A percentile compares a stretch with the other conserved stretches of the same genome.
These are phyloP conservation scores for Paguma larvata DNA, from an alignment of 2,797 vertebrate genomes.

Conservation along the genomic window DNA sequence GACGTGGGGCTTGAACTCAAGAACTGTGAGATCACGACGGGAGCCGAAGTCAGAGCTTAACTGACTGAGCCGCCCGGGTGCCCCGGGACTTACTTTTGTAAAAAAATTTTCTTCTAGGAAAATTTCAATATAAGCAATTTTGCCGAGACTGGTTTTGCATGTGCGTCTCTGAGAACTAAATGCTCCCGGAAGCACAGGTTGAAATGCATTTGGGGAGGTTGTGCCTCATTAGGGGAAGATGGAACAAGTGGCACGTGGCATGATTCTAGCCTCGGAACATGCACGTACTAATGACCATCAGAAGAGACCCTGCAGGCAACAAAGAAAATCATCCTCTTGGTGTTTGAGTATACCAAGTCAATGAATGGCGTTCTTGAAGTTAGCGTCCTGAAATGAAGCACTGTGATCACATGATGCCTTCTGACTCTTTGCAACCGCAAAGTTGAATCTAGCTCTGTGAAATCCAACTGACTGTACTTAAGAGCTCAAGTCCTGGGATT, in stretches of 20 bases:
- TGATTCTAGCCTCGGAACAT: background rate
- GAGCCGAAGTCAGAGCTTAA: too few species aligned
- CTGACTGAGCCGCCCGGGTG: too few species aligned
- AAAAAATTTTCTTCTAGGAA: background rate
- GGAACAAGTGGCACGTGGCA: background rate
- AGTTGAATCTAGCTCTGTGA: background rate
- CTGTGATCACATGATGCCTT: background rate
- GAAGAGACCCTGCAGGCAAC: background rate
- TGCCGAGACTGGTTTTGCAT: background rate
- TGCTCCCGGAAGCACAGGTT: background rate
- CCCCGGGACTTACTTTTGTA: background rate
- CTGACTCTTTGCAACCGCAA: background rate
- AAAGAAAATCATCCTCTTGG: background rate
- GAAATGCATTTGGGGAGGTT: background rate
- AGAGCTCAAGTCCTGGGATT: fast-evolving
- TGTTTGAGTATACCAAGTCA: background rate
- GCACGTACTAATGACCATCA: background rate
- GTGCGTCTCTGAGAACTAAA: background rate
- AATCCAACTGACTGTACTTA: background rate
- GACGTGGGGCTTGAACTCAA: too few species aligned
- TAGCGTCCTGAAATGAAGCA: background rate
- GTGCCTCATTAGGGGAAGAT: background rate
- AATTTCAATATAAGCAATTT: background rate
- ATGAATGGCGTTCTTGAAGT: background rate
- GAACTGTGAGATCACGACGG: too few species aligned